Evolutionary conservation across 1,140 invertebrate genomes (phyloP).

Genomic region (Drosophila littoralis): DNA sequence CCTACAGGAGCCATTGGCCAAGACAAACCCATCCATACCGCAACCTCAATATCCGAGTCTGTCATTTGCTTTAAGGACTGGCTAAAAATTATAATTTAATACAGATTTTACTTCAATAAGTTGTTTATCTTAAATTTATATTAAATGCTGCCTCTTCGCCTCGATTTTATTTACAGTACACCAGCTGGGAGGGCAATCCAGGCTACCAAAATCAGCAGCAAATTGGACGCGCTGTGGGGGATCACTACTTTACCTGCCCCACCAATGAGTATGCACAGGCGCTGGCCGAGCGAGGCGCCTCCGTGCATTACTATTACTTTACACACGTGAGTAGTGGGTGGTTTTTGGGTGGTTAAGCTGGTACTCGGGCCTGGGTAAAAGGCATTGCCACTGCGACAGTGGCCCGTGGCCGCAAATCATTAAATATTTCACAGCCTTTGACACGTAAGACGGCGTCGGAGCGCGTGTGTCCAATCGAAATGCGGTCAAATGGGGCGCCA

Average conservation of each 20-base stretch:
- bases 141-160: not conserved
- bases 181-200: conserved; percentile 94
- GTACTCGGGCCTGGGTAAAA: not conserved
- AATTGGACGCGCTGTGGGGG: conserved; percentile 94
- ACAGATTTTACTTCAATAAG: too few relatives aligned
- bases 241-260: conserved; percentile 97
- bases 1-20: too few relatives aligned
- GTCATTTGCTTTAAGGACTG: too few relatives aligned
- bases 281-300: conserved; percentile 91
- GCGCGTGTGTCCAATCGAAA: conserved; percentile 71
- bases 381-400: not conserved
- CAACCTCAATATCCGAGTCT: too few relatives aligned
- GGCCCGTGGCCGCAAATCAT: conserved; percentile 43
- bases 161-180: conserved; percentile 89
- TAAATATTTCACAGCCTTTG: conserved; percentile 76
- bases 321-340: conserved; percentile 90
- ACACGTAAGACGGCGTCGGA: conserved; percentile 72
- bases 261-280: conserved; percentile 95
- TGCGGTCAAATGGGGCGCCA: conserved; percentile 75
- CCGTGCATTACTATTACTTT: conserved; percentile 97
- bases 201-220: conserved; percentile 92
- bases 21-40: too few relatives aligned
- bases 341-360: not conserved
- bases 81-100: too few relatives aligned
- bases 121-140: too few relatives aligned